phyloP scores from a whole-genome alignment of 2,113 vertebrate species.

The Ia io region DNA sequence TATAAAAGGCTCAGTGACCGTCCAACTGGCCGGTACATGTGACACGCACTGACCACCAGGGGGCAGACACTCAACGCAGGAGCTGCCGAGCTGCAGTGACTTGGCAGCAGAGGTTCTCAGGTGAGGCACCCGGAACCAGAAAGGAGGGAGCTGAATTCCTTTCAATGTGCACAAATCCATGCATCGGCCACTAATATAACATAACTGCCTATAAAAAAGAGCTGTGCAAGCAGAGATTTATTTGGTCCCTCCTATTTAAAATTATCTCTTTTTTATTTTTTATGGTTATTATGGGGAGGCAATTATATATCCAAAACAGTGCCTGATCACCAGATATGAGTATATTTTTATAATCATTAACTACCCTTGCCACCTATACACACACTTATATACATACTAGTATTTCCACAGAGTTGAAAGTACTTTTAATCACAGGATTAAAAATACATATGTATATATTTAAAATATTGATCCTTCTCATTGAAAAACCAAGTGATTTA shows the following conservation, averaged over 20 bases:
- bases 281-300: accelerated
- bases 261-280: background rate
- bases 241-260: background rate
- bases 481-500: background rate
- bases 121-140: no score
- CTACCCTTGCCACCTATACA: no score
- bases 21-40: no score
- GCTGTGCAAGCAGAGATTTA: background rate
- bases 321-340: background rate
- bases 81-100: no score
- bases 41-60: no score
- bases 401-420: background rate
- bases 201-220: background rate
- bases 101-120: no score
- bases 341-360: background rate
- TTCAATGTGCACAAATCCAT: no score
- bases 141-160: no score
- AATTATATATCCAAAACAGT: background rate
- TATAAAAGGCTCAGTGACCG: no score
- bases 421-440: background rate
- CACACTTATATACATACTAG: background rate
- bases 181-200: background rate
- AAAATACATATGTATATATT: background rate
- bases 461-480: background rate
- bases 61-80: no score